Conservation (phyloP, 92 coral and sea anemone genomes). For the Isaurus tuberculatus region DNA sequence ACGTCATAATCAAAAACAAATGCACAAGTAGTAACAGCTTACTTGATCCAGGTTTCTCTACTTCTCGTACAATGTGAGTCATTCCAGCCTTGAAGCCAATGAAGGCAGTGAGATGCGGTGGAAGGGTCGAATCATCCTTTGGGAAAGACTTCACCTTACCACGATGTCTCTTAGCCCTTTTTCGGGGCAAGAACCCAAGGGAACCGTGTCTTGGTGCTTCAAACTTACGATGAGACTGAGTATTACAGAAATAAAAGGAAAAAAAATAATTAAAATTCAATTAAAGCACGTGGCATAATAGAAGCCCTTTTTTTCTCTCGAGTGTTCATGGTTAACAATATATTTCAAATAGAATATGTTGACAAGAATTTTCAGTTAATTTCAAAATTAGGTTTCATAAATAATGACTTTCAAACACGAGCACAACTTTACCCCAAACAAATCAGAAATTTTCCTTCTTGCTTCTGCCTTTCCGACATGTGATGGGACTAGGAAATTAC, state of each 20-base stretch:
- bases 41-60: conserved; percentile 99
- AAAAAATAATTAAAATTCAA: too few species aligned
- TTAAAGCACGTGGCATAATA: background rate
- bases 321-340: too few species aligned
- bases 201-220: conserved; percentile 99
- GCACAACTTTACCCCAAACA: too few species aligned
- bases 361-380: too few species aligned
- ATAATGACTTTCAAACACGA: too few species aligned
- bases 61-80: conserved; percentile 98
- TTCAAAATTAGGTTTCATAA: too few species aligned
- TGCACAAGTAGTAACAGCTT: conserved; percentile 56
- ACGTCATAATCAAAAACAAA: too few species aligned
- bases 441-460: too few species aligned
- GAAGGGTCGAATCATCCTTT: conserved; percentile 89
- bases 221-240: conserved; percentile 98
- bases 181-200: conserved; percentile 97
- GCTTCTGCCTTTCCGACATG: too few species aligned
- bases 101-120: conserved; percentile 98
- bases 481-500: too few species aligned
- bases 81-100: conserved; percentile 99
- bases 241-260: background rate
- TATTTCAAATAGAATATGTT: too few species aligned
- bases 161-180: conserved; percentile 92
- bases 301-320: background rate
- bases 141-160: conserved; percentile 98